Percentiles rank a stretch among this genome's conserved stretches.
These are phyloP conservation scores for Saccostrea glomerata DNA, from an alignment of 1,140 invertebrate species.

Conservation along the genomic window DNA sequence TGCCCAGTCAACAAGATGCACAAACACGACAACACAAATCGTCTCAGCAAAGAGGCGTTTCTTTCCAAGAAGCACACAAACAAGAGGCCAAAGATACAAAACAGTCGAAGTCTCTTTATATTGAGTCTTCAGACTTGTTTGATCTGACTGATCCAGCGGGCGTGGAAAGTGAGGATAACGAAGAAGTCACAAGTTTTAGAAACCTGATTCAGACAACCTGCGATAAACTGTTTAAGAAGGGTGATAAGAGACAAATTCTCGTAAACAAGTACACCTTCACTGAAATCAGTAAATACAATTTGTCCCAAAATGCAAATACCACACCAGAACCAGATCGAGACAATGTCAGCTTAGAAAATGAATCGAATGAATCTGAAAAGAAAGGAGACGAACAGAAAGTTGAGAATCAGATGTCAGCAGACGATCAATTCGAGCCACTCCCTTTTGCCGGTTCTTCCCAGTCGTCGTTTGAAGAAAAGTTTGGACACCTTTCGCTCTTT, in stretches of 20 bases:
- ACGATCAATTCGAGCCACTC: background rate
- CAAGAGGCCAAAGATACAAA: background rate
- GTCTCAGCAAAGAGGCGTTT: background rate
- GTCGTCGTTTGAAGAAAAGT: background rate
- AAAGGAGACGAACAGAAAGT: background rate
- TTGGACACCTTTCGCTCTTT: conserved; percentile 9
- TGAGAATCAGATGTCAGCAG: background rate
- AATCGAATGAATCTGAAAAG: background rate
- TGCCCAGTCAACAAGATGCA: background rate
- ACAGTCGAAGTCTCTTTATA: background rate
- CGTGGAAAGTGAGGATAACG: background rate
- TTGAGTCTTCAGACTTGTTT: background rate
- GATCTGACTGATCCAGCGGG: background rate
- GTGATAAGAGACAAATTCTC: background rate
- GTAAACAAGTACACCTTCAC: background rate
- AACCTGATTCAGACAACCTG: background rate
- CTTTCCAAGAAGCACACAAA: background rate
- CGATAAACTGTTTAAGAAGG: background rate
- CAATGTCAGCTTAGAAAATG: background rate
- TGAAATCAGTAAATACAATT: background rate
- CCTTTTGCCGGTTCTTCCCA: background rate
- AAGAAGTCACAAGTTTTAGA: background rate
- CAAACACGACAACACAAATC: background rate
- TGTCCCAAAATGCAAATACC: conserved; percentile 2
- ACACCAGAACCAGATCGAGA: background rate